Evolutionary conservation across 2,113 vertebrate genomes (phyloP).

Genomic region (Hiodon tergisus): DNA sequence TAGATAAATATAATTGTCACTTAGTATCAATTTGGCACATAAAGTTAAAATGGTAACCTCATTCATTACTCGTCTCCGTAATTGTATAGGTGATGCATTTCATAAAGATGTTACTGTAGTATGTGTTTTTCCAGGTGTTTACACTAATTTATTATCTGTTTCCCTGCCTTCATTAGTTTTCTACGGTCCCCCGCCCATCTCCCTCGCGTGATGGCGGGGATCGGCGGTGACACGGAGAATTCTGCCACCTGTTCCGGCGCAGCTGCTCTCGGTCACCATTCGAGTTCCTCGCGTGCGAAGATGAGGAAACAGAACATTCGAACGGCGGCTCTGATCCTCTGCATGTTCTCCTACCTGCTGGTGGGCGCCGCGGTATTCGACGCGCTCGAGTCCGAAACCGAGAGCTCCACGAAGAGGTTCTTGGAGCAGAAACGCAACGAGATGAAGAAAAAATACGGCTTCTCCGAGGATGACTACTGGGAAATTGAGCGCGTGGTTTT

Average conservation of each 20-base stretch:
- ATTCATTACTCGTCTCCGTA: too few relatives aligned
- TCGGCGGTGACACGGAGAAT: neutral
- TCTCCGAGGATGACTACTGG: slow-evolving; percentile 68
- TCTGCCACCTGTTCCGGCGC: slow-evolving; percentile 10
- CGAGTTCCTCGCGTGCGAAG: slow-evolving; percentile 25
- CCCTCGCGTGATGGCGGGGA: neutral
- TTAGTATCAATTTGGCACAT: too few relatives aligned
- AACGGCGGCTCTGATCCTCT: slow-evolving; percentile 71
- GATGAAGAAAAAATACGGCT: slow-evolving; percentile 70
- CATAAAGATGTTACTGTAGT: too few relatives aligned
- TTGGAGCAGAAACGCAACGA: slow-evolving; percentile 73
- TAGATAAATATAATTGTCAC: too few relatives aligned
- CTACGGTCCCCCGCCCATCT: neutral
- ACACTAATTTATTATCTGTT: neutral
- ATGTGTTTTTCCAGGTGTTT: too few relatives aligned
- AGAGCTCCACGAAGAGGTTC: slow-evolving; percentile 60
- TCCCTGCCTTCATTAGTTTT: neutral
- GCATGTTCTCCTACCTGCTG: slow-evolving; percentile 77
- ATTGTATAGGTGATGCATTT: too few relatives aligned
- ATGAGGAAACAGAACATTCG: slow-evolving; percentile 78
- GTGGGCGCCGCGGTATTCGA: slow-evolving; percentile 82
- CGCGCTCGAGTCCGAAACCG: slow-evolving; percentile 78
- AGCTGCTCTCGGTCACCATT: slow-evolving; percentile 1
- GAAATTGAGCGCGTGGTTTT: slow-evolving; percentile 74
- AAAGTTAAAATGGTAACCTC: too few relatives aligned